Conservation (phyloP, 2,888 invertebrate species). For the Cryptophagus acutangulus region DNA sequence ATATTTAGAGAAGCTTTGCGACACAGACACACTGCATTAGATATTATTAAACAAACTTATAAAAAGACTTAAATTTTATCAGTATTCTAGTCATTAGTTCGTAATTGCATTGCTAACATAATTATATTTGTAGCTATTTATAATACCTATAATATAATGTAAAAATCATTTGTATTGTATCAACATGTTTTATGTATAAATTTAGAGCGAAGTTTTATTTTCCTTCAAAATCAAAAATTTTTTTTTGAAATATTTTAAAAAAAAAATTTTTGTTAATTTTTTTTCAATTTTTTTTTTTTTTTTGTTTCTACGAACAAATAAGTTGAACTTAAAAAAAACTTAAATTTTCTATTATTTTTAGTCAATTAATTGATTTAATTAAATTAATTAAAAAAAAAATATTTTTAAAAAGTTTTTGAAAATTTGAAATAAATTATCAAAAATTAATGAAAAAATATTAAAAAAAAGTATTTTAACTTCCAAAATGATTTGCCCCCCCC, state of each 20-base stretch:
- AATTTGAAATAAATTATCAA: too few species aligned
- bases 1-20: slow-evolving; percentile 27
- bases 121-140: slow-evolving; percentile 31
- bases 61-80: slow-evolving; percentile 42
- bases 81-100: slow-evolving; percentile 44
- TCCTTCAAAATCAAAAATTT: background rate
- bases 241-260: background rate
- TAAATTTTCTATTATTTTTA: too few species aligned
- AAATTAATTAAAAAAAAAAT: too few species aligned
- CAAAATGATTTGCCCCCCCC: too few species aligned
- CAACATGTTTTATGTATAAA: slow-evolving; percentile 37
- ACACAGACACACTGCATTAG: slow-evolving; percentile 30
- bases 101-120: slow-evolving; percentile 31
- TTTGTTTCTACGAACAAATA: too few species aligned
- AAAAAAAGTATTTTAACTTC: too few species aligned
- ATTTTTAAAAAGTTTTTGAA: too few species aligned
- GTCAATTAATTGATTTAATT: too few species aligned
- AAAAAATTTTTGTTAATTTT: slow-evolving; percentile 3
- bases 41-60: slow-evolving; percentile 30
- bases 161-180: slow-evolving; percentile 38
- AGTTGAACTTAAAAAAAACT: too few species aligned
- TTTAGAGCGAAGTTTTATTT: background rate
- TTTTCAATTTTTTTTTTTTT: too few species aligned
- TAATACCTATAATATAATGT: slow-evolving; percentile 21
- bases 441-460: too few species aligned